A percentile compares a stretch with the other conserved stretches of the same genome.
Evolutionary conservation across 2,888 invertebrate species (phyloP).

Genomic region (Ornithoptera alexandrae): DNA sequence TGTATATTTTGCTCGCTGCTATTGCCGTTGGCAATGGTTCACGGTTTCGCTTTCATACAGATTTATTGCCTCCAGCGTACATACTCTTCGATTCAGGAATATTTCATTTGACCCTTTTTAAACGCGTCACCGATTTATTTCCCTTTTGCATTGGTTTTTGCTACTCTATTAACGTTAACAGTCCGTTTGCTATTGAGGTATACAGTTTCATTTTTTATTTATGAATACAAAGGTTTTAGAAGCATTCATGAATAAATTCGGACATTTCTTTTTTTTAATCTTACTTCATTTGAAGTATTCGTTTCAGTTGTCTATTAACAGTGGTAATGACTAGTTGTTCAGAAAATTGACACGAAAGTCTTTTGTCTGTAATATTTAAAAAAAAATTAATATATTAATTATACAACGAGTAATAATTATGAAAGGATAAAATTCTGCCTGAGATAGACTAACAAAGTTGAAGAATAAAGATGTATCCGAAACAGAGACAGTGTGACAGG

Average conservation of each 20-base stretch:
- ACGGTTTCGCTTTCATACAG: conserved; percentile 10
- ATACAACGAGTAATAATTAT: no score
- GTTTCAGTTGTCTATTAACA: no score
- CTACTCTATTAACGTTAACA: conserved; percentile 13
- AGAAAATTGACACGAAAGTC: no score
- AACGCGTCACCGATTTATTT: conserved; percentile 18
- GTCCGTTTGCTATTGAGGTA: neutral
- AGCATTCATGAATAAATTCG: neutral
- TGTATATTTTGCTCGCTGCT: conserved; percentile 6
- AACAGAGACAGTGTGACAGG: no score
- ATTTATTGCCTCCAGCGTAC: conserved; percentile 14
- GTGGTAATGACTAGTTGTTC: no score
- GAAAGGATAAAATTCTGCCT: no score
- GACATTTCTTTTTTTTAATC: neutral
- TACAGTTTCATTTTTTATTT: neutral
- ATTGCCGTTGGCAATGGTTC: conserved; percentile 13
- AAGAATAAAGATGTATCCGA: no score
- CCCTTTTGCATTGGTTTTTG: neutral
- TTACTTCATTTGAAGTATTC: neutral
- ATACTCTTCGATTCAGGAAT: conserved; percentile 18
- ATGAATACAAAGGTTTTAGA: neutral
- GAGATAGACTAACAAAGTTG: no score
- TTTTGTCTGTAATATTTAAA: no score
- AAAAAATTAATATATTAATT: no score
- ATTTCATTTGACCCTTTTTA: conserved; percentile 24